phyloP scores from a whole-genome alignment of 1,140 invertebrate genomes.

The Macrotrachela quadricornifera region DNA sequence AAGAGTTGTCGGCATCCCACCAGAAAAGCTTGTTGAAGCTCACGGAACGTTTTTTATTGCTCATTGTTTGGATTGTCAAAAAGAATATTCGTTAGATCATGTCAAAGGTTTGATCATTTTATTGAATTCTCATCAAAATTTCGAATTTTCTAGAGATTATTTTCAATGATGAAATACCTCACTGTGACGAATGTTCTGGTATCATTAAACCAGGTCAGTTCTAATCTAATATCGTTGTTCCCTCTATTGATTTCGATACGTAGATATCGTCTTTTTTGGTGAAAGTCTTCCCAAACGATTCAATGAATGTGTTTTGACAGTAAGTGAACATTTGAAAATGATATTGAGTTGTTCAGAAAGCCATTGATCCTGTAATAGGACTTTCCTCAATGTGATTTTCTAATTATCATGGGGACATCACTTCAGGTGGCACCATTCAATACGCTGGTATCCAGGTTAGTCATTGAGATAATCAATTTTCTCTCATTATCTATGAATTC shows the following conservation, averaged over 20 bases:
- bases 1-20: slow-evolving; percentile 43
- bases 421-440: slow-evolving; percentile 74
- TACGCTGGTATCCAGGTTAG: no score
- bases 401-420: slow-evolving; percentile 85
- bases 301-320: slow-evolving; percentile 25
- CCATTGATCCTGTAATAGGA: slow-evolving; percentile 33
- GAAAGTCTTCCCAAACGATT: slow-evolving; percentile 60
- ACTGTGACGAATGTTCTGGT: neutral
- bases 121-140: no score
- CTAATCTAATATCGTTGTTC: no score
- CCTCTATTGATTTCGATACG: no score
- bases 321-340: no score
- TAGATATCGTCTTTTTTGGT: slow-evolving; percentile 71
- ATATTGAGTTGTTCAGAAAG: no score
- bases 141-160: no score
- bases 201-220: neutral
- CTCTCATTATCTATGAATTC: no score
- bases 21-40: slow-evolving; percentile 66
- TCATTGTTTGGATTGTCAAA: slow-evolving; percentile 55
- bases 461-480: no score
- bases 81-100: slow-evolving; percentile 42
- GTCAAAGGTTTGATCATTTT: no score
- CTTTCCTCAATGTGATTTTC: slow-evolving; percentile 62
- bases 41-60: slow-evolving; percentile 75
- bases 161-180: no score